A percentile compares a stretch with the other conserved stretches of the same genome.
phyloP scores from a whole-genome alignment of 2,113 vertebrate genomes.

The Gorsachius goisagi region DNA sequence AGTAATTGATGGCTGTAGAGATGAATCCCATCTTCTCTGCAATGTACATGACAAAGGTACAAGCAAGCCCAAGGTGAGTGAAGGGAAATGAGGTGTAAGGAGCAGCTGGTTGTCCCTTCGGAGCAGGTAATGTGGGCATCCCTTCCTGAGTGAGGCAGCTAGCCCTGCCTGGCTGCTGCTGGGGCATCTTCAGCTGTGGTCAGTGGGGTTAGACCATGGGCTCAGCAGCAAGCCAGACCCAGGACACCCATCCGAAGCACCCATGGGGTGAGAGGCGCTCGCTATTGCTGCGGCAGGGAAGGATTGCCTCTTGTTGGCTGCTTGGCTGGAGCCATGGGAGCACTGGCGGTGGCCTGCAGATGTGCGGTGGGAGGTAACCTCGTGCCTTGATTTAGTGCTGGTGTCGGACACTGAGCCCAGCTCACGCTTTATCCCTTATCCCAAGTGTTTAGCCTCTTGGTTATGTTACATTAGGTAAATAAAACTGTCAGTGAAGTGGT shows the following conservation, averaged over 20 bases:
- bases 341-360: neutral
- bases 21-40: rapidly evolving
- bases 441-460: neutral
- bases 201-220: neutral
- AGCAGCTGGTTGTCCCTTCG: neutral
- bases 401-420: neutral
- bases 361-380: neutral
- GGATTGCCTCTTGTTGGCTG: neutral
- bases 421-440: neutral
- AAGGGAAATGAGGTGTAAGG: neutral
- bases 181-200: neutral
- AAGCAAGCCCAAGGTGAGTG: neutral
- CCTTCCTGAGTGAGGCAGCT: neutral
- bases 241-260: rapidly evolving
- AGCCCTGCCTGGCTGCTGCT: neutral
- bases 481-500: conserved; percentile 1
- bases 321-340: neutral
- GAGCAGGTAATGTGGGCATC: neutral
- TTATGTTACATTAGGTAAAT: neutral
- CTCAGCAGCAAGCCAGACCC: rapidly evolving
- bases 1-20: neutral
- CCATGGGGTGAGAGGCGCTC: rapidly evolving
- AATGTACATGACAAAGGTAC: rapidly evolving
- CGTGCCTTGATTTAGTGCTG: neutral
- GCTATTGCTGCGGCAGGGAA: rapidly evolving